These are phyloP conservation scores for Temnothorax rugatulus DNA, from an alignment of 2,888 invertebrate genomes.

Conservation along the genomic window DNA sequence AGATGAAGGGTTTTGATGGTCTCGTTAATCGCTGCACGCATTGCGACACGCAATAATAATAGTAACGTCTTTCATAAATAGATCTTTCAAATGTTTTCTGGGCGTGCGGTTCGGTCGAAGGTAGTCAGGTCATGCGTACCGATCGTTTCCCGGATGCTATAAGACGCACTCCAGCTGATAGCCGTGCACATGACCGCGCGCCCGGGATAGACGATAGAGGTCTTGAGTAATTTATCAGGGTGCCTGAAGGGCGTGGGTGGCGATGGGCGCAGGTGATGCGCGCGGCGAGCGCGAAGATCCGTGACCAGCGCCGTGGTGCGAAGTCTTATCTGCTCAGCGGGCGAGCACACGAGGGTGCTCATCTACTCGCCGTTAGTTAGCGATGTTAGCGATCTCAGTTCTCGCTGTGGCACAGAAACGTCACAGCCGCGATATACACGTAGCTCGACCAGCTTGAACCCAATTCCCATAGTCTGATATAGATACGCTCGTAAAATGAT, in stretches of 20 bases:
- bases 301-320: slow-evolving; percentile 70
- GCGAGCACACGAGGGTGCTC: slow-evolving; percentile 75
- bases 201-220: slow-evolving; percentile 71
- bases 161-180: slow-evolving; percentile 74
- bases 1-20: too few relatives aligned
- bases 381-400: slow-evolving; percentile 52
- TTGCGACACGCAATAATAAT: too few relatives aligned
- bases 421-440: slow-evolving; percentile 50
- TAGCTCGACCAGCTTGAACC: slow-evolving; percentile 28
- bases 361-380: slow-evolving; percentile 67
- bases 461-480: background rate
- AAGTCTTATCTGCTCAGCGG: slow-evolving; percentile 79
- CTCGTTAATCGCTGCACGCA: background rate
- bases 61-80: background rate
- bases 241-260: slow-evolving; percentile 81
- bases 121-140: slow-evolving; percentile 70
- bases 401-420: slow-evolving; percentile 51
- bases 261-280: slow-evolving; percentile 70
- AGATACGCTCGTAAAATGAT: slow-evolving; percentile 25
- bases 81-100: slow-evolving; percentile 57
- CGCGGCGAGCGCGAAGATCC: slow-evolving; percentile 73
- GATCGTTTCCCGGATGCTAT: slow-evolving; percentile 67
- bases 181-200: slow-evolving; percentile 73
- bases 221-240: slow-evolving; percentile 85
- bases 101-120: slow-evolving; percentile 61